Base-by-base conservation (phyloP, 2,888 invertebrate species). In the Tetanocera ferruginea region DNA sequence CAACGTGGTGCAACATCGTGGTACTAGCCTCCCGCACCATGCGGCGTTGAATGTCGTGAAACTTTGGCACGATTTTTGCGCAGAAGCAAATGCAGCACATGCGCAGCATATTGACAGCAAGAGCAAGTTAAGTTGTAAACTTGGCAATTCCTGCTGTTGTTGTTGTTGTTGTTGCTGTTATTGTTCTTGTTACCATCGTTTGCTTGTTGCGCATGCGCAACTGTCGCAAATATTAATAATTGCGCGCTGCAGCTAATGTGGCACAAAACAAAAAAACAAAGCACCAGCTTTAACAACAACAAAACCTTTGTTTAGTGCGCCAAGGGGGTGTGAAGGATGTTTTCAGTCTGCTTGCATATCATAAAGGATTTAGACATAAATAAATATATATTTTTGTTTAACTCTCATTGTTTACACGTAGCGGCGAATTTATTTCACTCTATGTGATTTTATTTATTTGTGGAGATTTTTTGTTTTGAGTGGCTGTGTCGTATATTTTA, bases 11-110 rank as follows among this genome's bases (percentile, higher is more conserved):
- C 51, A 43, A 43, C 14, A 11, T 43, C 43, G 43, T 69, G 69
- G 23, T 51, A 23, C 17, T 28, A 17, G 69, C 49, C 67, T 49
- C 69, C 51, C 69, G 69, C 69, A 69, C 49, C 69, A 69, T 57
- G 55, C 37, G 55, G 57, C 9, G 64, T 69, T 51, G 62, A 62
- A 55, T 60, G 81, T 83, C 83, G 83, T 83, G 83, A 83, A 79
- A 70, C 71, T 76, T 81, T 78, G 79, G 83, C 83, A 83, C 83
- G 83, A 79, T 71, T 79, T 77, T 69, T 69, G 66, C 64, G 37
- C 79, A 57, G 62, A 28, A 71, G 69, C 25, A 57, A 34, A 49
- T 19, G 72, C 51, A 31, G 52, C 70, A 70, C 76, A 49, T 74
- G 72, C 37, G 72, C 62, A 66, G 60, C 72, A 11, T 34, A 34